phyloP scores from a whole-genome alignment of 2,888 invertebrate genomes.

The Frankliniella intonsa region DNA sequence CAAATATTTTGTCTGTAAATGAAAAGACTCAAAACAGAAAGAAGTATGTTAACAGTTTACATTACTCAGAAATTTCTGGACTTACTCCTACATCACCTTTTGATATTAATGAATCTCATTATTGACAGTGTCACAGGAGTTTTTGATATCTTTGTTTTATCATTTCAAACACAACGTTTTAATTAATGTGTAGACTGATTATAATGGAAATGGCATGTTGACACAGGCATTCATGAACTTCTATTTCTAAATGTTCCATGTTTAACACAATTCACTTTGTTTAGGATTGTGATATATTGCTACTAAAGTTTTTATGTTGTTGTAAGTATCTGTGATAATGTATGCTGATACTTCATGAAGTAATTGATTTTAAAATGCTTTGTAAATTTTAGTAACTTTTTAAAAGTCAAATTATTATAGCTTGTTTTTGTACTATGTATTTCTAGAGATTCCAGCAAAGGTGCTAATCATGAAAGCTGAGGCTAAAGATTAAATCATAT shows the following conservation, averaged over 20 bases:
- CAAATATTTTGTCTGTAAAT: not conserved
- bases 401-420: not conserved
- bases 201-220: not conserved
- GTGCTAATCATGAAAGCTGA: not conserved
- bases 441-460: not conserved
- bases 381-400: not conserved
- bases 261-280: not conserved
- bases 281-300: not conserved
- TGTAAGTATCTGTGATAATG: slow-evolving; percentile 20
- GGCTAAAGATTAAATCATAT: not conserved
- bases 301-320: not conserved
- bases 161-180: not conserved
- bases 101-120: slow-evolving; percentile 15
- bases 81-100: slow-evolving; percentile 3
- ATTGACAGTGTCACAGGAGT: not conserved
- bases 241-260: not conserved
- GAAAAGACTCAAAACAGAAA: not conserved
- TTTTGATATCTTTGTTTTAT: not conserved
- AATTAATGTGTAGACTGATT: not conserved
- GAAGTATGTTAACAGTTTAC: slow-evolving; percentile 14
- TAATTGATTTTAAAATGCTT: not conserved
- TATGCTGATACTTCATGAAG: slow-evolving; percentile 1
- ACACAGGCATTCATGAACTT: not conserved
- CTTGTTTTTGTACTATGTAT: not conserved
- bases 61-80: slow-evolving; percentile 1